Percentiles rank a stretch among this genome's conserved stretches.
phyloP scores from a whole-genome alignment of 2,888 invertebrate species.

The Agrochola circellaris region DNA sequence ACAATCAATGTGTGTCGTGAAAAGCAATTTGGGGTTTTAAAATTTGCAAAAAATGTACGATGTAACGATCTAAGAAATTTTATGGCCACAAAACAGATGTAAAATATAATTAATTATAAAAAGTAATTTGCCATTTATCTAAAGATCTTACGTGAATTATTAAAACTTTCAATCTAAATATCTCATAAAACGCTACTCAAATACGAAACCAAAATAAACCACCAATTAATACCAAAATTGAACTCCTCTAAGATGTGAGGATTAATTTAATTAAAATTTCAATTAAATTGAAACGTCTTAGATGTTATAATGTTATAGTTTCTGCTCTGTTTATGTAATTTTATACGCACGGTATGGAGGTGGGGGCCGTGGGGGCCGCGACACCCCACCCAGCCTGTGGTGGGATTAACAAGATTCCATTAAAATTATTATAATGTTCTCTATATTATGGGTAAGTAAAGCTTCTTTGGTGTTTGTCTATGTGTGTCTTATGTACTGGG shows the following conservation, averaged over 20 bases:
- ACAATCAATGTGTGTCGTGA: neutral
- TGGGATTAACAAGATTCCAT: constrained; percentile 85
- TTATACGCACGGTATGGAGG: constrained; percentile 69
- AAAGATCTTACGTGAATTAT: neutral
- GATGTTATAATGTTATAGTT: constrained; percentile 71
- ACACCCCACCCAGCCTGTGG: constrained; percentile 44
- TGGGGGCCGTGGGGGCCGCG: constrained; percentile 40
- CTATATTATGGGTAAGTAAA: constrained; percentile 64
- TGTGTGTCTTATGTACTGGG: constrained; percentile 27
- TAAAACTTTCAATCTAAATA: neutral
- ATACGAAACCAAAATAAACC: constrained; percentile 6
- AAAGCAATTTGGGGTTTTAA: neutral
- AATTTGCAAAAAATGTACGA: neutral
- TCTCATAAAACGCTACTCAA: neutral
- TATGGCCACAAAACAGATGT: neutral
- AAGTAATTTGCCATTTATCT: neutral
- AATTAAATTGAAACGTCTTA: constrained; percentile 75
- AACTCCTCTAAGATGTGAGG: constrained; percentile 51
- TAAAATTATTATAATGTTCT: constrained; percentile 82
- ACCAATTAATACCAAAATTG: constrained; percentile 53
- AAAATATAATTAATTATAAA: neutral
- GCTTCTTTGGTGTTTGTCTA: constrained; percentile 67
- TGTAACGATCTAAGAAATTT: neutral
- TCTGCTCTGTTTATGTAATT: constrained; percentile 76
- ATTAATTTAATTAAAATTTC: constrained; percentile 78